These are phyloP conservation scores for Stratiomys singularior DNA, from an alignment of 2,888 invertebrate species.

Conservation along the genomic window DNA sequence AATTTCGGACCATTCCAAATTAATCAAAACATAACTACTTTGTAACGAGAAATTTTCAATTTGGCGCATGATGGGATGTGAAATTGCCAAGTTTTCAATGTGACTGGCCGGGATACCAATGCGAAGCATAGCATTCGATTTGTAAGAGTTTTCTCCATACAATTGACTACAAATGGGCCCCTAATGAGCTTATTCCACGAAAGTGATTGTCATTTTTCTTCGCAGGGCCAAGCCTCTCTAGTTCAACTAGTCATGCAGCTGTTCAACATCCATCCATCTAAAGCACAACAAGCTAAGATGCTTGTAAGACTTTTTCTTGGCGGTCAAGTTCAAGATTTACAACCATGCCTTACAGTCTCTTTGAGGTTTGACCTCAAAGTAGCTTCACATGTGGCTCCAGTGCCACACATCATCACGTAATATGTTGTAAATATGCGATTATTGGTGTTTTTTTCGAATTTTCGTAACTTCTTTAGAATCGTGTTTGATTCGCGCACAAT, in stretches of 20 bases:
- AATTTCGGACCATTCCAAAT: conserved; percentile 15
- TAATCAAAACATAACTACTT: background rate
- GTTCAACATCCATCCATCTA: background rate
- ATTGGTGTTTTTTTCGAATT: background rate
- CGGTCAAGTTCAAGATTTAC: conserved; percentile 9
- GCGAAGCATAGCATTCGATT: background rate
- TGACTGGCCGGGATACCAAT: background rate
- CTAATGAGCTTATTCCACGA: conserved; percentile 23
- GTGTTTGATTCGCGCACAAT: too few relatives aligned
- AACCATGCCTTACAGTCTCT: background rate
- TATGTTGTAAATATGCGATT: too few relatives aligned
- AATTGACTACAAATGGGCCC: conserved; percentile 5
- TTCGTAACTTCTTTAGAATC: too few relatives aligned
- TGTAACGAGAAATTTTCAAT: background rate
- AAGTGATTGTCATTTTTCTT: conserved; percentile 24
- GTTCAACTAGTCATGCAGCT: background rate
- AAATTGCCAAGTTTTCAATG: background rate
- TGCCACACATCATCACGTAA: conserved; percentile 8
- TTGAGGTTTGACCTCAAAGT: background rate
- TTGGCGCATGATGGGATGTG: background rate
- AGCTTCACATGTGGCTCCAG: background rate
- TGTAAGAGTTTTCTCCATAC: background rate
- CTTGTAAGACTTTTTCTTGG: background rate
- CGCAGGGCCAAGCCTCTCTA: background rate
- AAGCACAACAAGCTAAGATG: background rate